Base-by-base conservation (phyloP, 2,888 invertebrate genomes). In the Danaus chrysippus region DNA sequence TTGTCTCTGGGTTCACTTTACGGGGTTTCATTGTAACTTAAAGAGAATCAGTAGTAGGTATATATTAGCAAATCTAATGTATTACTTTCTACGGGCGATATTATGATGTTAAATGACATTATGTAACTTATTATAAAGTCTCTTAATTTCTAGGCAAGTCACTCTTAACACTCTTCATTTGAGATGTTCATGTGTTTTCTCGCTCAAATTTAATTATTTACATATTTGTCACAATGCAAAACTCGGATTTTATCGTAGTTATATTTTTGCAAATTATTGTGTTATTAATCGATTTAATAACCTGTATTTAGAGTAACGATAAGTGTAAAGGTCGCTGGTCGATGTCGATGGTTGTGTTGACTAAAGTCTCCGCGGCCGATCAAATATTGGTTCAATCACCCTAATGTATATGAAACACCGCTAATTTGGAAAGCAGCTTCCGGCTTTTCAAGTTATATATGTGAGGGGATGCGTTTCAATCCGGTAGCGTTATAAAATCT, bases 361-460 rank as follows among this genome's bases (percentile, higher is more conserved):
- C 72, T 66, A 53, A 62, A 54, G 69, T 61, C 71, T 71, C 67
- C 58, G 64, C 62, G 56, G 56, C 62, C 62, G 54, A 62, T 62
- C 70, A 66, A 69, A 72, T 66, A 69, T 70, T 66, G 69, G 60
- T 59, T 64, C 70, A 71, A 72, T 72, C 70, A 67, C 63, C 65
- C 63, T 71, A 72, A 71, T 71, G 69, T 65, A 67, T 34, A 34
- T 66, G 58, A 59, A 62, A 64, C 58, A 58, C 55, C 44, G 58
- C 54, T 42, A 61, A 59, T 13, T 60, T 63, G 53, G 56, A 64
- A 62, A 54, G 44, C 58, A 17, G 58, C 62, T 42, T 56, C 12
- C 49, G 12, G 42, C 10, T 42, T 54, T 17, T 61, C 46, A 54
- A 55, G 42, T 23, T 12, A n/a, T 8, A 11, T 57, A n/a, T 13